Evolutionary conservation across 92 coral and sea anemone genomes (phyloP), one percentile per base, ranked within the genome.

Genomic region (Zoanthus gigantus): DNA sequence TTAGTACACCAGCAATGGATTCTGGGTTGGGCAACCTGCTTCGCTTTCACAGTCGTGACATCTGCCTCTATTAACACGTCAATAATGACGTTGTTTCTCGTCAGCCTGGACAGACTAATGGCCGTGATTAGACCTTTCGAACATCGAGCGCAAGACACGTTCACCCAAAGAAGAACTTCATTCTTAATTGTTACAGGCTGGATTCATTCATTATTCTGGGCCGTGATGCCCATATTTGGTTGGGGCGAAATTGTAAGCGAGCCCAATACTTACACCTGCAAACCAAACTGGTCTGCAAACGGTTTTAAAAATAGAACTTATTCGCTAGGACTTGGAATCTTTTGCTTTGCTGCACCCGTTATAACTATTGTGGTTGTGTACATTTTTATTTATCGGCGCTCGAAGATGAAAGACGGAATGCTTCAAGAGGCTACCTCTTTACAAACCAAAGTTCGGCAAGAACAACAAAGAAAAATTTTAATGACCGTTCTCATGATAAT

Each of bases 181-280:
- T 58, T 58, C 47, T 68, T 95, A 37, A 79, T 93, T 52, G 13
- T 85, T 46, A 44, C 60, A 15, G 92, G 87, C 1, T 93, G 96
- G 98, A 8, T 82, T 0, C 96, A 95, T 73, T 91, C 98, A 7
- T 14, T 90, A 18, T 93, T 93, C 73, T 95, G 98, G 98, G 98
- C 93, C 34, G 94, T 88, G 78, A 91, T 92, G 58, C 98, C 98
- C 56, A 16, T 91, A 12, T 86, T 81, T 74, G 98, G 98, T 56
- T 95, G 98, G 98, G 98, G 98, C 68, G 96, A 93, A 86, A 89
- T 95, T 50, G 80, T 93, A 5, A 77, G 89, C 30, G 98, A 95
- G 48, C 74, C 87, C 3, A 88, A 85, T 14, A 95, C 98, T 53
- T 85, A 86, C 88, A 69, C 98, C 16, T 95, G 98, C 90, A 95